phyloP scores from a whole-genome alignment of 2,113 vertebrate genomes.

The Ranitomeya imitator region DNA sequence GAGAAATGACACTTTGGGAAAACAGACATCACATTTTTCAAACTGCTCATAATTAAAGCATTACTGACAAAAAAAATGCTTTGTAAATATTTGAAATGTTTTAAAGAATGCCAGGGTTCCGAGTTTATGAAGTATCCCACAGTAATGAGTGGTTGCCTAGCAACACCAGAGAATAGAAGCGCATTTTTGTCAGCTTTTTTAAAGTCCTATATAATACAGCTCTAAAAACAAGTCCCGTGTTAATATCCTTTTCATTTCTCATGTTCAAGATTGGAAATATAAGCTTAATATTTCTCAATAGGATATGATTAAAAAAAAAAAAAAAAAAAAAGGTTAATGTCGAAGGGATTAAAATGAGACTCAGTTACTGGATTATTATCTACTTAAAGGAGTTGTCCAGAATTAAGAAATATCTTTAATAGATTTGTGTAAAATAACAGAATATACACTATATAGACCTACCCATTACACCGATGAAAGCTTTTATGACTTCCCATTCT shows the following conservation, averaged over 20 bases:
- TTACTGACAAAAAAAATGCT: neutral
- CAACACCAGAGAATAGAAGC: conserved; percentile 4
- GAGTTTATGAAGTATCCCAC: conserved; percentile 3
- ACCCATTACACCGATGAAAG: no score
- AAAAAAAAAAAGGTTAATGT: neutral
- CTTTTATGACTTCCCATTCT: no score
- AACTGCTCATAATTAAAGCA: neutral
- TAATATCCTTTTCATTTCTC: conserved; percentile 11
- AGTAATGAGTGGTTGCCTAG: conserved; percentile 32
- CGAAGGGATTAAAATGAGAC: neutral
- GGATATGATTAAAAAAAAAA: neutral
- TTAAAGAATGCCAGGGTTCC: neutral
- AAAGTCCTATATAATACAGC: conserved; percentile 14
- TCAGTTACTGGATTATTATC: neutral
- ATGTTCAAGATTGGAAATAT: neutral
- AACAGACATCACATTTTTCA: neutral
- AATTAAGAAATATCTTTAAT: no score
- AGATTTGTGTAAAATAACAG: no score
- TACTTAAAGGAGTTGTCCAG: neutral
- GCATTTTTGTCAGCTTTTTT: conserved; percentile 24
- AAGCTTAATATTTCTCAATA: neutral
- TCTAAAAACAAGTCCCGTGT: conserved; percentile 4
- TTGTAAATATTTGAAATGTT: conserved; percentile 25
- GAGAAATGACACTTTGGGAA: neutral
- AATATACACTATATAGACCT: no score